phyloP scores from a whole-genome alignment of 2,888 invertebrate genomes.

The Tortricodes alternella region DNA sequence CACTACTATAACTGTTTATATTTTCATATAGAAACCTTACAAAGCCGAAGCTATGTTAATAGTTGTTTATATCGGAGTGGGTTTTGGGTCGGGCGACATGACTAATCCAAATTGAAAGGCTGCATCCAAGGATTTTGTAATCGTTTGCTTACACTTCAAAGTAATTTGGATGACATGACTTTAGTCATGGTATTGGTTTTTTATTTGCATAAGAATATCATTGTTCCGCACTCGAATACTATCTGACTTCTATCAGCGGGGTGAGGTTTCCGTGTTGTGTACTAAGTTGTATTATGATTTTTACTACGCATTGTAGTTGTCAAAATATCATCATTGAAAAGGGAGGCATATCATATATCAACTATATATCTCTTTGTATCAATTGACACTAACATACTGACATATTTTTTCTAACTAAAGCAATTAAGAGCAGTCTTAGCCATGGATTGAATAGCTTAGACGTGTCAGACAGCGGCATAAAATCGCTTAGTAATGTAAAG shows the following conservation, averaged over 20 bases:
- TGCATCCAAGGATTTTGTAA: constrained; percentile 18
- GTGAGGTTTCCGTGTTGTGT: no score
- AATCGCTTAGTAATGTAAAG: constrained; percentile 7
- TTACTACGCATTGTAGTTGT: no score
- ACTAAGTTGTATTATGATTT: no score
- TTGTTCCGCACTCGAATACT: no score
- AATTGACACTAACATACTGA: constrained; percentile 2
- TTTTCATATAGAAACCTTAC: background rate
- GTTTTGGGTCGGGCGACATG: background rate
- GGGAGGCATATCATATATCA: no score
- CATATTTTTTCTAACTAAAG: constrained; percentile 4
- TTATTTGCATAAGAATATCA: constrained; percentile 10
- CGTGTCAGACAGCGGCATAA: constrained; percentile 18
- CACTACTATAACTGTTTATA: no score
- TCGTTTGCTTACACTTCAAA: constrained; percentile 5
- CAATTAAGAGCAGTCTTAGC: constrained; percentile 14
- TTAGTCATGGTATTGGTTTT: constrained; percentile 1
- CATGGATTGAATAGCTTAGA: constrained; percentile 6
- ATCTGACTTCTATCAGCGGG: no score
- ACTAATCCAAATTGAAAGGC: background rate
- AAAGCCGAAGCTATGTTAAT: background rate
- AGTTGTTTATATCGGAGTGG: background rate
- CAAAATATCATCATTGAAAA: no score
- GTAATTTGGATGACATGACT: background rate
- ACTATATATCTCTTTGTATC: background rate